phyloP scores from a whole-genome alignment of 2,888 invertebrate species.

The Plagodis pulveraria region DNA sequence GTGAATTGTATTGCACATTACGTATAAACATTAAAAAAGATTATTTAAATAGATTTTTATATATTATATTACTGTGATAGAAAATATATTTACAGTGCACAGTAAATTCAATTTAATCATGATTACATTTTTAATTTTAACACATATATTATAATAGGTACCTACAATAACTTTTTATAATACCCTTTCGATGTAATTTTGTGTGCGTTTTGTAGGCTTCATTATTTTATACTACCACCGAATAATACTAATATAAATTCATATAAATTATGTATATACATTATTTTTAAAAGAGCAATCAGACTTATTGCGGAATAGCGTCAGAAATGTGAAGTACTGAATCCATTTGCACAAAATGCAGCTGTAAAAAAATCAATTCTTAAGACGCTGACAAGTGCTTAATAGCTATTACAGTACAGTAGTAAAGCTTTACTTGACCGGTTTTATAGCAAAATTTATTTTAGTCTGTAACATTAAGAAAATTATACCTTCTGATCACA shows the following conservation, averaged over 20 bases:
- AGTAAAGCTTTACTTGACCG: too few species aligned
- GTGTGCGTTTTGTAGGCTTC: constrained; percentile 33
- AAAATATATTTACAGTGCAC: constrained; percentile 32
- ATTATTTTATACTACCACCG: constrained; percentile 1
- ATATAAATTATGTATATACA: not conserved
- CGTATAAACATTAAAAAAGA: not conserved
- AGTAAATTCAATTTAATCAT: not conserved
- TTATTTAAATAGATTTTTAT: not conserved
- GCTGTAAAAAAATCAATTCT: too few species aligned
- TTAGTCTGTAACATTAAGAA: too few species aligned
- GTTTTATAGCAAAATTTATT: too few species aligned
- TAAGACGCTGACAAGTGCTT: too few species aligned
- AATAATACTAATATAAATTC: constrained; percentile 20
- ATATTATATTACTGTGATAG: constrained; percentile 4
- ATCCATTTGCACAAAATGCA: too few species aligned
- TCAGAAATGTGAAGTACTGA: too few species aligned
- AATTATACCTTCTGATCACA: too few species aligned
- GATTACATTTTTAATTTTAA: not conserved
- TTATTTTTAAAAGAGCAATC: not conserved
- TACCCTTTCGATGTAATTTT: constrained; percentile 39
- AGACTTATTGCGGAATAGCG: too few species aligned
- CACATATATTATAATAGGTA: not conserved
- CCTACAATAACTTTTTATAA: constrained; percentile 23
- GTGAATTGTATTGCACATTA: constrained; percentile 6
- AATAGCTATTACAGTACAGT: too few species aligned